A percentile compares a stretch with the other conserved stretches of the same genome.
phyloP scores from a whole-genome alignment of 2,888 invertebrate species.

The Escarpia spicata region DNA sequence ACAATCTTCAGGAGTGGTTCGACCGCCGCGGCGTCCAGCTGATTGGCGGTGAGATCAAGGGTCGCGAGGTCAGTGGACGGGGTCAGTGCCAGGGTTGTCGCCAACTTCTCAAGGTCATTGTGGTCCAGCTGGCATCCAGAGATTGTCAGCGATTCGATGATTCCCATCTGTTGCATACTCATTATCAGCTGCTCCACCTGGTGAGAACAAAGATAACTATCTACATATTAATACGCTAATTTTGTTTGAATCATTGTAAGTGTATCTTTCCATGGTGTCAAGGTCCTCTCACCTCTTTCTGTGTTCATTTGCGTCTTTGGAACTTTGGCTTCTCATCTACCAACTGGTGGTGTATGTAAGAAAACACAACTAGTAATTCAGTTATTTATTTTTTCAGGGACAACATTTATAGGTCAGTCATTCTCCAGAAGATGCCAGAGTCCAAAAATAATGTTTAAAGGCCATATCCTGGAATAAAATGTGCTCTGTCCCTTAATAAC shows the following conservation, averaged over 20 bases:
- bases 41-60: background rate
- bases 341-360: too few relatives aligned
- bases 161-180: background rate
- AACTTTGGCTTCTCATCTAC: too few relatives aligned
- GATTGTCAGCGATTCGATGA: background rate
- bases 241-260: background rate
- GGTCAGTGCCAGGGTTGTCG: background rate
- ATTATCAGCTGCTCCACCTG: background rate
- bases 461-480: too few relatives aligned
- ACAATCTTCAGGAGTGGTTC: background rate
- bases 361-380: too few relatives aligned
- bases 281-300: too few relatives aligned
- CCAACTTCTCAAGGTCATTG: background rate
- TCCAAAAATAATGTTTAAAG: too few relatives aligned
- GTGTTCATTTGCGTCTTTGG: too few relatives aligned
- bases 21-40: background rate
- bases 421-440: too few relatives aligned
- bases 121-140: background rate
- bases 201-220: background rate
- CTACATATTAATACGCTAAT: background rate
- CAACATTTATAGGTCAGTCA: too few relatives aligned
- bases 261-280: too few relatives aligned
- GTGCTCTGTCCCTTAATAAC: too few relatives aligned
- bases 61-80: background rate
- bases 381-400: too few relatives aligned